phyloP scores from a whole-genome alignment of 2,888 invertebrate species.

The Idaea biselata region DNA sequence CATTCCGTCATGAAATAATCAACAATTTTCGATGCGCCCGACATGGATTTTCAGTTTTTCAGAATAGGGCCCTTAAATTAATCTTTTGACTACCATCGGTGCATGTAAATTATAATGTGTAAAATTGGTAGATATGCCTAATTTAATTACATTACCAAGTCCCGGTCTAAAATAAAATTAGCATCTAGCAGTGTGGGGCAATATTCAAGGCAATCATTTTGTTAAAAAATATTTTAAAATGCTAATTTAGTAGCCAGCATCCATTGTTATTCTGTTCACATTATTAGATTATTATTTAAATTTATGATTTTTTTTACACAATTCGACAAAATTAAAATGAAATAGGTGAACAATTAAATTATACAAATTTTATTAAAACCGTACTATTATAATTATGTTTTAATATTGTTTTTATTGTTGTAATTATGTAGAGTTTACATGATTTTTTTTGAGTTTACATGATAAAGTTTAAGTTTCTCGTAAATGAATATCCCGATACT shows the following conservation, averaged over 20 bases:
- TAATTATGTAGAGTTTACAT: no score
- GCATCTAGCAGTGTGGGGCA: constrained; percentile 29
- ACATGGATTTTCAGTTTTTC: no score
- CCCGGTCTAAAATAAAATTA: constrained; percentile 18
- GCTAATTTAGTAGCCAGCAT: constrained; percentile 23
- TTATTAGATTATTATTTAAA: constrained; percentile 3
- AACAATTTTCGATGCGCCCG: no score
- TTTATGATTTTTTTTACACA: background rate
- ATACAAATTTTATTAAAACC: no score
- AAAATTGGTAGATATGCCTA: background rate
- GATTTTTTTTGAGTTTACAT: no score
- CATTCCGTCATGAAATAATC: no score
- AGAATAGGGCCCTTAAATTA: no score
- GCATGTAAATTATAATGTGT: background rate
- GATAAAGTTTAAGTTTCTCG: no score
- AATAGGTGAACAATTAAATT: background rate
- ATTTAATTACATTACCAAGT: constrained; percentile 15
- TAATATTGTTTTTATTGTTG: no score
- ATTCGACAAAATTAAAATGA: background rate
- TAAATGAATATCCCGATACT: background rate
- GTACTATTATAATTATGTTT: no score
- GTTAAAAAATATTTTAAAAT: constrained; percentile 24
- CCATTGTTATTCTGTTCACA: constrained; percentile 15
- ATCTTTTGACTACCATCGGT: background rate
- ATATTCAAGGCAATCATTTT: constrained; percentile 34